phyloP scores from a whole-genome alignment of 1,140 invertebrate genomes.

The Drosophila simulans region DNA sequence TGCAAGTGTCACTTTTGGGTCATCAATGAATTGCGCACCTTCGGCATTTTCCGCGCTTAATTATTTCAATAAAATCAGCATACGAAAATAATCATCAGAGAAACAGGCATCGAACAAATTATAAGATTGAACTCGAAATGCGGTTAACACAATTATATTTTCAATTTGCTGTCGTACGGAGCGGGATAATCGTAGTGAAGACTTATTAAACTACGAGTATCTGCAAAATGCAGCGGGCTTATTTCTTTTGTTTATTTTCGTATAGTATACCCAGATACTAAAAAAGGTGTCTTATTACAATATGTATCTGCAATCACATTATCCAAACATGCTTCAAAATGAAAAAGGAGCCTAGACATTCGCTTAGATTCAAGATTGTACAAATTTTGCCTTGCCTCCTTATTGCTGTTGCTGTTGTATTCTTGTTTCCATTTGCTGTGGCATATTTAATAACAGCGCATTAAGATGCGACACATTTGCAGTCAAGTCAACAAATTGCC shows the following conservation, averaged over 20 bases:
- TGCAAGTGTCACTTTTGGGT: constrained; percentile 62
- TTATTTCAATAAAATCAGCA: constrained; percentile 74
- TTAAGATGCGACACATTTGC: constrained; percentile 79
- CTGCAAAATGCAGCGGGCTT: no score
- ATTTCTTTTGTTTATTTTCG: no score
- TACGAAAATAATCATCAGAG: constrained; percentile 39
- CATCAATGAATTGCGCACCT: constrained; percentile 69
- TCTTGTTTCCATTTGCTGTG: constrained; percentile 42
- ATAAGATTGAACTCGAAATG: constrained; percentile 28
- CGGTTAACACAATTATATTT: constrained; percentile 53
- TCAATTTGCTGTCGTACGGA: constrained; percentile 29
- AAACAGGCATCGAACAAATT: constrained; percentile 15
- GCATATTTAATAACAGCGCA: constrained; percentile 75
- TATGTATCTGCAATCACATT: no score
- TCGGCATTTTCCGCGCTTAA: constrained; percentile 64
- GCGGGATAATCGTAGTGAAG: neutral
- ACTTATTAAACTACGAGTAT: neutral
- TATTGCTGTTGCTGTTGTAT: constrained; percentile 8
- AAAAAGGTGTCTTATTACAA: no score
- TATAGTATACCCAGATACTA: no score
- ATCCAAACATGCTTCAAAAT: neutral
- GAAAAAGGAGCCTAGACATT: constrained; percentile 10
- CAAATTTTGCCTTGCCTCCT: constrained; percentile 10
- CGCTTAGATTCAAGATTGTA: constrained; percentile 28
- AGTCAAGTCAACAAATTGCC: constrained; percentile 80